phyloP scores from a whole-genome alignment of 2,113 vertebrate species.

The Phyllopteryx taeniolatus region DNA sequence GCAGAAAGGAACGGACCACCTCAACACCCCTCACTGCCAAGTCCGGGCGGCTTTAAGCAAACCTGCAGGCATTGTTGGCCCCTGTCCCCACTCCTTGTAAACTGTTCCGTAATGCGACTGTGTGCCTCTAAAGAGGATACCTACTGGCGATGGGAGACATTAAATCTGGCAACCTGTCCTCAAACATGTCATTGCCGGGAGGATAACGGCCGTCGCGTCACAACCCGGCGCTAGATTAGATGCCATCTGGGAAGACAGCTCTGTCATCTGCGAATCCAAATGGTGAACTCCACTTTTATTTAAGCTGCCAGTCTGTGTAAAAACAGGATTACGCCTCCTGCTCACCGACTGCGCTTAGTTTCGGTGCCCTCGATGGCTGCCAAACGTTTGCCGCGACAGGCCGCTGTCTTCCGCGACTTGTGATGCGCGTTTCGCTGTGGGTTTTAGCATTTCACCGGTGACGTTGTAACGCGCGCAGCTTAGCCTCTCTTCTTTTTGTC shows the following conservation, averaged over 20 bases:
- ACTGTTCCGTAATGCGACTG: background rate
- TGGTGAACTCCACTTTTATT: constrained; percentile 62
- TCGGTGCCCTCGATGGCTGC: constrained; percentile 48
- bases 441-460: constrained; percentile 18
- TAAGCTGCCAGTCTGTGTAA: constrained; percentile 68
- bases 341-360: constrained; percentile 55
- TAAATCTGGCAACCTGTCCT: constrained; percentile 37
- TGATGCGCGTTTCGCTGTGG: constrained; percentile 19
- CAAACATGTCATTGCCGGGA: constrained; percentile 36
- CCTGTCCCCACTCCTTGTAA: constrained; percentile 8
- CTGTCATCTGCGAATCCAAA: constrained; percentile 69
- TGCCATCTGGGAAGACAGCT: constrained; percentile 68
- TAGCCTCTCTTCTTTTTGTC: constrained; percentile 2
- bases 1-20: background rate
- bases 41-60: background rate
- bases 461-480: background rate
- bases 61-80: constrained; percentile 2
- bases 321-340: constrained; percentile 70
- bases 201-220: constrained; percentile 35
- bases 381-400: constrained; percentile 43
- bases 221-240: constrained; percentile 60
- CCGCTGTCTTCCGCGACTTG: constrained; percentile 32
- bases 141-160: constrained; percentile 13
- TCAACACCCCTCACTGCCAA: background rate
- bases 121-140: constrained; percentile 22